Percentiles rank a stretch among this genome's conserved stretches.
Conservation (phyloP, 2,888 invertebrate genomes). For the Oxystoma pomonae region DNA sequence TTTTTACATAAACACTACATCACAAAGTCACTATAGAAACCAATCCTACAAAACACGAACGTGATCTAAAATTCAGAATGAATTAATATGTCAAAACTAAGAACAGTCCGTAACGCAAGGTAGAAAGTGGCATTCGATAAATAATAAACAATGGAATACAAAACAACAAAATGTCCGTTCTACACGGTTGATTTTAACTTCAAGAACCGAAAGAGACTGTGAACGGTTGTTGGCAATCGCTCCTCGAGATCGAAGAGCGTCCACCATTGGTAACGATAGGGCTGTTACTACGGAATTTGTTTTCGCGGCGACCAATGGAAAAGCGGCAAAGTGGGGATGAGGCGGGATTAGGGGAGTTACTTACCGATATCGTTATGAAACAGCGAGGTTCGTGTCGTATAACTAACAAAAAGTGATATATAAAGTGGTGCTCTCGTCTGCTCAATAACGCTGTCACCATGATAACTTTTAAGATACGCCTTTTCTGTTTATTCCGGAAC, state of each 20-base stretch:
- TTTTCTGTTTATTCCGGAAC: conserved; percentile 33
- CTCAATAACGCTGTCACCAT: conserved; percentile 34
- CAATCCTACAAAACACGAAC: no score
- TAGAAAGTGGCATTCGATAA: neutral
- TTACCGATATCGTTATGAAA: conserved; percentile 37
- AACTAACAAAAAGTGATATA: conserved; percentile 47
- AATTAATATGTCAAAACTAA: no score
- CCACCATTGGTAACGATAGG: conserved; percentile 42
- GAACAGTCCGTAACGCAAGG: no score
- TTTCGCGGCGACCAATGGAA: conserved; percentile 41
- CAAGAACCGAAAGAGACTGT: conserved; percentile 39
- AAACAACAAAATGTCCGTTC: conserved; percentile 19
- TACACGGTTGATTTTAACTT: conserved; percentile 31
- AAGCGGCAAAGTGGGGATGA: conserved; percentile 25
- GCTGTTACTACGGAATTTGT: conserved; percentile 46
- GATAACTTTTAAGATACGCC: conserved; percentile 36
- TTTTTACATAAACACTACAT: neutral
- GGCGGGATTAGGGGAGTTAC: conserved; percentile 25
- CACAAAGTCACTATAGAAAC: neutral
- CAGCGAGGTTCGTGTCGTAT: conserved; percentile 40
- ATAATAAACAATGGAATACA: neutral
- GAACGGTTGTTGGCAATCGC: conserved; percentile 26
- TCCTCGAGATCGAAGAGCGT: conserved; percentile 20
- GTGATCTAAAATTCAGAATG: no score
- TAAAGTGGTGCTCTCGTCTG: conserved; percentile 45